phyloP scores from a whole-genome alignment of 2,888 invertebrate genomes.

The Phragmatobia fuliginosa region DNA sequence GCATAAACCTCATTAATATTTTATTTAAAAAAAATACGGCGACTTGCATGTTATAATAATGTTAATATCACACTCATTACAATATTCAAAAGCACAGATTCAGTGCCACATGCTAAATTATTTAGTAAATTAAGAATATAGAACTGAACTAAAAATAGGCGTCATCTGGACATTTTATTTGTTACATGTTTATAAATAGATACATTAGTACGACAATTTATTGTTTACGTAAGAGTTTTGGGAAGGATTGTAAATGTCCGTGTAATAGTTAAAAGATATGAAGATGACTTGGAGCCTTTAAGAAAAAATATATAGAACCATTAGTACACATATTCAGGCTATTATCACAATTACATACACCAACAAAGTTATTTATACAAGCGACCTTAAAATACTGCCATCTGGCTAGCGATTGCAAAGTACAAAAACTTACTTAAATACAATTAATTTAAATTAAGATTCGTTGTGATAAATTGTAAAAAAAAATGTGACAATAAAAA shows the following conservation, averaged over 20 bases:
- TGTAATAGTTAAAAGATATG: slow-evolving; percentile 30
- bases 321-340: slow-evolving; percentile 39
- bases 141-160: not conserved
- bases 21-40: not conserved
- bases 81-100: slow-evolving; percentile 29
- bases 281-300: slow-evolving; percentile 23
- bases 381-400: slow-evolving; percentile 50
- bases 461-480: slow-evolving; percentile 61
- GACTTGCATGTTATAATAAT: slow-evolving; percentile 9
- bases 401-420: slow-evolving; percentile 23
- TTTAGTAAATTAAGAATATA: slow-evolving; percentile 30
- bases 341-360: slow-evolving; percentile 61
- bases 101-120: slow-evolving; percentile 31
- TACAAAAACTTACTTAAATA: slow-evolving; percentile 31
- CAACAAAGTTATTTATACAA: slow-evolving; percentile 56
- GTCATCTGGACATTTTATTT: slow-evolving; percentile 32
- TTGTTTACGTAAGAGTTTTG: slow-evolving; percentile 50
- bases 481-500: slow-evolving; percentile 42
- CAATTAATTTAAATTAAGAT: slow-evolving; percentile 44
- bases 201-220: slow-evolving; percentile 64
- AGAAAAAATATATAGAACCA: not conserved
- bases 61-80: slow-evolving; percentile 28
- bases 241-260: slow-evolving; percentile 34
- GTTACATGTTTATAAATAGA: slow-evolving; percentile 52
- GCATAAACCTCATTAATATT: too few species aligned